phyloP scores from a whole-genome alignment of 2,888 invertebrate species.

The Leuctra nigra region DNA sequence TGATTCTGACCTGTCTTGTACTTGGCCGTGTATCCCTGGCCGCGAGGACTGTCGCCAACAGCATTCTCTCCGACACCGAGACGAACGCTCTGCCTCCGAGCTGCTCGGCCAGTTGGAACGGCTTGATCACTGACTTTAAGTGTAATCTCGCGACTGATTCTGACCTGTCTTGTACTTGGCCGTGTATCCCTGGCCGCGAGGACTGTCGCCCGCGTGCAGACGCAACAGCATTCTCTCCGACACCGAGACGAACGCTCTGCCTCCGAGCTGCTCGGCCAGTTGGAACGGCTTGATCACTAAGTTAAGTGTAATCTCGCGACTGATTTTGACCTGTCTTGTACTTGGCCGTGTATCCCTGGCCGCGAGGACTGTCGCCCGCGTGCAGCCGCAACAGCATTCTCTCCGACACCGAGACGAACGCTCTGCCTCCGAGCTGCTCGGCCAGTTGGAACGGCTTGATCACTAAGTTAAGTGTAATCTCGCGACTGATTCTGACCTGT shows the following conservation, averaged over 20 bases:
- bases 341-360: conserved; percentile 58
- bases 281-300: no score
- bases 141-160: conserved; percentile 26
- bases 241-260: conserved; percentile 59
- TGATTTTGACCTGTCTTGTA: conserved; percentile 55
- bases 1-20: no score
- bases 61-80: no score
- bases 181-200: conserved; percentile 58
- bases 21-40: no score
- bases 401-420: conserved; percentile 58
- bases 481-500: conserved; percentile 44
- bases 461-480: no score
- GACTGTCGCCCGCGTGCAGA: conserved; percentile 55
- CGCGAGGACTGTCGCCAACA: no score
- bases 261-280: conserved; percentile 49
- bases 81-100: no score
- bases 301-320: not conserved
- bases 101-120: no score
- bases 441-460: conserved; percentile 52
- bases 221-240: conserved; percentile 55
- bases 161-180: conserved; percentile 59
- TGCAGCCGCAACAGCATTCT: conserved; percentile 53
- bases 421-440: conserved; percentile 55
- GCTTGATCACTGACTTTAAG: no score
- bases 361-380: conserved; percentile 57